Evolutionary conservation across 2,888 invertebrate species (phyloP).

Genomic region (Lamellibrachia satsuma): DNA sequence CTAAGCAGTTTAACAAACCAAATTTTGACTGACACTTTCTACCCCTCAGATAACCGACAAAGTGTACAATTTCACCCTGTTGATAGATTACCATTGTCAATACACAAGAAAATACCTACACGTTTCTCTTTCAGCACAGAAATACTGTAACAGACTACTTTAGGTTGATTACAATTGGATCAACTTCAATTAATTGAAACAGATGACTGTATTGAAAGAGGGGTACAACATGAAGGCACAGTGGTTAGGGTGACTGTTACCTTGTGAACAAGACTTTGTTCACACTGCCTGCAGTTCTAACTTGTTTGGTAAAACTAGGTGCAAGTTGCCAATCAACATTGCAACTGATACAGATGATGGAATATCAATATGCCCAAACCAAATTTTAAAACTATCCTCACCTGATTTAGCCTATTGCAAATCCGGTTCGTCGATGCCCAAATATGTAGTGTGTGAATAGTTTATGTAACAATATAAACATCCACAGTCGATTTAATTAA

Average conservation of each 20-base stretch:
- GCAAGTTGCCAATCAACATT: background rate
- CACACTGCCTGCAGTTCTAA: background rate
- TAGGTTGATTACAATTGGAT: constrained; percentile 17
- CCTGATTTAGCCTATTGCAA: too few species aligned
- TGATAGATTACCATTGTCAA: background rate
- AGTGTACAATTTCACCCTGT: background rate
- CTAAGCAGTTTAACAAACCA: too few species aligned
- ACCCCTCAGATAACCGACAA: background rate
- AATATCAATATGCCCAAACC: background rate
- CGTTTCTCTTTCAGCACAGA: background rate
- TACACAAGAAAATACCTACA: background rate
- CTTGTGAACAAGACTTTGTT: background rate
- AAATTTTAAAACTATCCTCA: too few species aligned
- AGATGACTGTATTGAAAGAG: background rate
- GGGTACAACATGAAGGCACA: background rate
- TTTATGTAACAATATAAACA: too few species aligned
- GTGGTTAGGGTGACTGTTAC: background rate
- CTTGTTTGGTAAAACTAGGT: background rate
- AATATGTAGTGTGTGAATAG: too few species aligned
- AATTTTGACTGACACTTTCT: background rate
- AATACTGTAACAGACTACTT: background rate
- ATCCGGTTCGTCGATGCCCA: too few species aligned
- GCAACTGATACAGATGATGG: background rate
- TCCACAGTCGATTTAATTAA: too few species aligned
- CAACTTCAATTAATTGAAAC: constrained; percentile 10